phyloP scores from a whole-genome alignment of 2,113 vertebrate species.

The Proterorhinus semilunaris region DNA sequence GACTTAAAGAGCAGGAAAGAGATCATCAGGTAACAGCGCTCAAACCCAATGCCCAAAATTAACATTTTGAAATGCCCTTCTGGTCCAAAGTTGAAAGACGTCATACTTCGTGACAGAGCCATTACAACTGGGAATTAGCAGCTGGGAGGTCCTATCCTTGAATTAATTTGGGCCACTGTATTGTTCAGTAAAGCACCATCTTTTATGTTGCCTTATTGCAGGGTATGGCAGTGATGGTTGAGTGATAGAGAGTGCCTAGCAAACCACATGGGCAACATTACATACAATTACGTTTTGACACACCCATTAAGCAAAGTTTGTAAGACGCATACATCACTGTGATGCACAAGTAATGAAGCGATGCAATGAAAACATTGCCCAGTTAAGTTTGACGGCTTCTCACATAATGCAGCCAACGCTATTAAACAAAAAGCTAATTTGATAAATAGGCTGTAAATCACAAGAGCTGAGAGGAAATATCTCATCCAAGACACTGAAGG shows the following conservation, averaged over 20 bases:
- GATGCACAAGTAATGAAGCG: slow-evolving; percentile 8
- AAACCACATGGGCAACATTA: slow-evolving; percentile 23
- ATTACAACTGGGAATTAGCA: slow-evolving; percentile 32
- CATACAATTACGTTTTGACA: slow-evolving; percentile 35
- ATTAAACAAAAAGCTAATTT: background rate
- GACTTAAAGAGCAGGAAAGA: slow-evolving; percentile 15
- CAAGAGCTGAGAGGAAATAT: background rate
- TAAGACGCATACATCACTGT: background rate
- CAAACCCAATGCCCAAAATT: slow-evolving; percentile 24
- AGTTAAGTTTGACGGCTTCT: background rate
- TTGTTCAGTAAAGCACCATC: slow-evolving; percentile 10
- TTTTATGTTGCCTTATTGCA: slow-evolving; percentile 15
- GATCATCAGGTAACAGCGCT: slow-evolving; percentile 29
- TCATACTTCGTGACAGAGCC: slow-evolving; percentile 6
- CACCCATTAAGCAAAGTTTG: slow-evolving; percentile 12
- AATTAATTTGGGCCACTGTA: slow-evolving; percentile 21
- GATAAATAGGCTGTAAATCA: slow-evolving; percentile 4
- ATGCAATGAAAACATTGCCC: slow-evolving; percentile 10
- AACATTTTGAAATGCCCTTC: slow-evolving; percentile 22
- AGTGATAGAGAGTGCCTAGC: slow-evolving; percentile 10
- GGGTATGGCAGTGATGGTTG: slow-evolving; percentile 15
- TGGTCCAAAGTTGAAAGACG: slow-evolving; percentile 13
- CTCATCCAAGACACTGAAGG: background rate
- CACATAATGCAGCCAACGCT: background rate
- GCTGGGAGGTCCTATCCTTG: slow-evolving; percentile 22